These are phyloP conservation scores for Alouatta palliata DNA, from an alignment of 2,113 vertebrate genomes.

Conservation along the genomic window DNA sequence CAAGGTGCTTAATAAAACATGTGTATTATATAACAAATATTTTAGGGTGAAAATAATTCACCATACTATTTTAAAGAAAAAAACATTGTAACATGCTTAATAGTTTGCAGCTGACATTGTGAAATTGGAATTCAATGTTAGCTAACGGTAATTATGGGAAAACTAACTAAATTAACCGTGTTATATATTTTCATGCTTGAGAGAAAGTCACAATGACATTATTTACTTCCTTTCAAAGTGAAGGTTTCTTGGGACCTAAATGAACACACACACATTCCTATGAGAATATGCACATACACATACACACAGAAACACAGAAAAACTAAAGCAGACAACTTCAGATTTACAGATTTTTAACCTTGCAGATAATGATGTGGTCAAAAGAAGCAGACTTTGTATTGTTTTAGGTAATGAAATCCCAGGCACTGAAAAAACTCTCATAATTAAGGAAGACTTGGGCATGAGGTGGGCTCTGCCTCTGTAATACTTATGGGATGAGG, in stretches of 20 bases:
- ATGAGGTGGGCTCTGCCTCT: no score
- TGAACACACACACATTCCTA: neutral
- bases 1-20: constrained; percentile 55
- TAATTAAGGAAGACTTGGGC: neutral
- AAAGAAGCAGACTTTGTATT: neutral
- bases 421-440: neutral
- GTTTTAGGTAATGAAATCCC: neutral
- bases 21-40: constrained; percentile 42
- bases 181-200: constrained; percentile 45
- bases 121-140: constrained; percentile 52
- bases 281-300: neutral
- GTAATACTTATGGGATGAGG: no score
- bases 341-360: neutral
- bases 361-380: neutral
- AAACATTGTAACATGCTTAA: constrained; percentile 15
- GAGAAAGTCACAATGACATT: neutral
- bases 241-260: neutral
- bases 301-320: neutral
- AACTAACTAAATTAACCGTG: constrained; percentile 49
- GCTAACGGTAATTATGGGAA: constrained; percentile 32
- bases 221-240: neutral
- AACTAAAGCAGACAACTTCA: neutral
- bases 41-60: constrained; percentile 58
- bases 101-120: constrained; percentile 58
- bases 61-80: neutral